phyloP scores from a whole-genome alignment of 2,113 vertebrate genomes.

The Gobius niger region DNA sequence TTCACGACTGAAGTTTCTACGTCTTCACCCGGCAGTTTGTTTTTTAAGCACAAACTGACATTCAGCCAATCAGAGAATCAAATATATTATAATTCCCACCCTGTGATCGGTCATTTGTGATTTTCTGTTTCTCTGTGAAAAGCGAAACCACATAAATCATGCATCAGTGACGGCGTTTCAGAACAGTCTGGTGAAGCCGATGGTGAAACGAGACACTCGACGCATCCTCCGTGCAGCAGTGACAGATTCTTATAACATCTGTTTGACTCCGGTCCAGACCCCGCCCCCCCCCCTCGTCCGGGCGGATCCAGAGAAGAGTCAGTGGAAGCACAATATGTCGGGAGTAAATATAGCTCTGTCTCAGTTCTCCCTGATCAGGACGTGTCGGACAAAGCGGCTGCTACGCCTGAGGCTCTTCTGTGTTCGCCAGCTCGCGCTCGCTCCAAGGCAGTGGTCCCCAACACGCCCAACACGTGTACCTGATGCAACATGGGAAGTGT shows the following conservation, averaged over 20 bases:
- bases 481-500: too few species aligned
- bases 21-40: too few species aligned
- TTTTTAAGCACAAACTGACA: too few species aligned
- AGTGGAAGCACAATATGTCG: conserved; percentile 88
- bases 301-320: conserved; percentile 70
- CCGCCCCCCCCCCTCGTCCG: conserved; percentile 12
- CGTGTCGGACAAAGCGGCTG: conserved; percentile 68
- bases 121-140: too few species aligned
- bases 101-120: too few species aligned
- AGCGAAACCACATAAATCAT: too few species aligned
- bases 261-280: too few species aligned
- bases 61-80: too few species aligned
- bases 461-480: too few species aligned
- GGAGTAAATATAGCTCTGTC: conserved; percentile 71
- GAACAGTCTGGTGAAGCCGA: conserved; percentile 28
- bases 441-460: neutral
- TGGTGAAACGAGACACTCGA: conserved; percentile 29
- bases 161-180: too few species aligned
- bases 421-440: neutral
- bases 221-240: conserved; percentile 74
- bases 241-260: conserved; percentile 3
- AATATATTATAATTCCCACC: too few species aligned
- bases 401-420: conserved; percentile 66
- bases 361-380: conserved; percentile 86
- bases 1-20: too few species aligned